phyloP scores from a whole-genome alignment of 2,797 vertebrate genomes.

The Odontamblyopus lacepedii region DNA sequence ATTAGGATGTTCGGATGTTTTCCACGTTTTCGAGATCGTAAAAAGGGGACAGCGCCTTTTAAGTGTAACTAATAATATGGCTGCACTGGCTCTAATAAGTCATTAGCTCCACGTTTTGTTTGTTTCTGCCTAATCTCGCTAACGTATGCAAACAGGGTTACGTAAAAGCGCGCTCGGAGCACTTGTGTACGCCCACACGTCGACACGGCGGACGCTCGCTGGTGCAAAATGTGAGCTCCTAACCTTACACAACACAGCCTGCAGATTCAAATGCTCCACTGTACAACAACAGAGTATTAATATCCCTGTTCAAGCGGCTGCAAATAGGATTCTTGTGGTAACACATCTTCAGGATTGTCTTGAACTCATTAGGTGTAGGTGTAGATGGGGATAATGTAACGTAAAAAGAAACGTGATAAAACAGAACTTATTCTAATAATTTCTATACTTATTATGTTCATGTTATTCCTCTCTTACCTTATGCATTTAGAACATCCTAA shows the following conservation, averaged over 20 bases:
- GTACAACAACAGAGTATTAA: background rate
- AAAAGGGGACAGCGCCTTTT: no score
- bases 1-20: no score
- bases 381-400: background rate
- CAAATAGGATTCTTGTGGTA: background rate
- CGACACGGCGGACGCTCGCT: background rate
- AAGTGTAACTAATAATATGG: background rate
- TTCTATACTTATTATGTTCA: no score
- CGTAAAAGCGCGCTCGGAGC: slow-evolving; percentile 4
- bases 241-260: slow-evolving; percentile 7
- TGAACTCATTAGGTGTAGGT: background rate
- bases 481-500: no score
- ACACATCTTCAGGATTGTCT: background rate
- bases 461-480: no score
- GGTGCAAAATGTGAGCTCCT: slow-evolving; percentile 12
- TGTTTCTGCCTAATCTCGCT: background rate
- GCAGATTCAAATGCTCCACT: background rate
- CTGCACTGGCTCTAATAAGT: background rate
- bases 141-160: slow-evolving; percentile 11
- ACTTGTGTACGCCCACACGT: background rate
- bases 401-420: no score
- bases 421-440: no score
- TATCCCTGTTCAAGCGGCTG: background rate
- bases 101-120: background rate
- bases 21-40: no score